Base-by-base conservation (phyloP, 2,888 invertebrate species). In the Anorthoa munda region DNA sequence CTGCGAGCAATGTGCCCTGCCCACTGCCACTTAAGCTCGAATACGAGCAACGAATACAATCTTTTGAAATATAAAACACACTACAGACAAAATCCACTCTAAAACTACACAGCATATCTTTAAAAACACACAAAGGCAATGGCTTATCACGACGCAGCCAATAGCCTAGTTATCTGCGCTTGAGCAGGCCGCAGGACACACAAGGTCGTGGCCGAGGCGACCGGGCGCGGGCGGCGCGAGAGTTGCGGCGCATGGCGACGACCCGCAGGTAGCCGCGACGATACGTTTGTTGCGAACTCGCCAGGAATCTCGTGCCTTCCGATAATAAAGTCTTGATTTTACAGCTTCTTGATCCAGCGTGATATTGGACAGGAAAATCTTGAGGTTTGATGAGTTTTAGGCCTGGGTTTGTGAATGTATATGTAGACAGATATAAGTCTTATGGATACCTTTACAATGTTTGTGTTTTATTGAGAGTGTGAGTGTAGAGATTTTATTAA, bases 181-280 rank as follows among this genome's bases (percentile, higher is more conserved):
- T 56, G 66, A 45, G 78, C 31, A 23, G 60, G 60, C 60, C 60
- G 60, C 77, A 81, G 87, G 81, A 81, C 86, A 69, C n/a, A 64
- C 87, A 87, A 87, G 87, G 87, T 87, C 86, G 79, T 70, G 77
- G 82, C 80, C 70, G 69, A 60, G 18, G 18, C 66, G 75, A 78
- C 17, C 72, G 75, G 23, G 50, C 69, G 60, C 72, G 75, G 23
- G 50, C 69, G 60, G 23, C 68, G 55, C 51, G 48, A 13, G 56
- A 11, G 21, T 11, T 9, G 56, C 15, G 21, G 21, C 59, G 60
- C 45, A n/a, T 7, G 72, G 12, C 77, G 50, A 46, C 70, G 70
- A 59, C 72, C 72, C 45, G 53, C 85, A 85, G 84, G 86, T 82
- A 84, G 81, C 73, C 65, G 50, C 63, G 55, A 61, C 67, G 13